Evolutionary conservation across 2,113 vertebrate genomes (phyloP).

Genomic region (Phalacrocorax brasilianus): DNA sequence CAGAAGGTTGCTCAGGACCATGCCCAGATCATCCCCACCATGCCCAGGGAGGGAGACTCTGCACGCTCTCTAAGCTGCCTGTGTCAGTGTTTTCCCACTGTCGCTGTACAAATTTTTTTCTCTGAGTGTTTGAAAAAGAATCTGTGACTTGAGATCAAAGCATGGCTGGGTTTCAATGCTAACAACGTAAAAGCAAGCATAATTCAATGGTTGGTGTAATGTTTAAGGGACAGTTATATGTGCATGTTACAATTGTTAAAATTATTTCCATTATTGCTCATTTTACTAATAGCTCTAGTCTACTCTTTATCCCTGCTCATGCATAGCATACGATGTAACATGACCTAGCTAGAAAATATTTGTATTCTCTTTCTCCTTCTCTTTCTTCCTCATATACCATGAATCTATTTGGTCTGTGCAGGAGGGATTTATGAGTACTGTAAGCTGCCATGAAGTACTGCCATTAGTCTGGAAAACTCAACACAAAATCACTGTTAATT

Average conservation of each 20-base stretch:
- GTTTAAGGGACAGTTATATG: background rate
- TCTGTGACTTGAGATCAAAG: background rate
- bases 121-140: background rate
- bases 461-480: background rate
- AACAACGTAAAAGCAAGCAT: background rate
- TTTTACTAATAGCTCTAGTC: background rate
- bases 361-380: background rate
- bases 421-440: background rate
- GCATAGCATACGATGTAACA: background rate
- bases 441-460: background rate
- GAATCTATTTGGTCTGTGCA: background rate
- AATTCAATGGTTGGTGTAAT: background rate
- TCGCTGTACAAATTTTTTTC: background rate
- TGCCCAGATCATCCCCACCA: too few species aligned
- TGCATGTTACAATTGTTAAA: background rate
- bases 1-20: background rate
- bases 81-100: background rate
- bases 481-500: background rate
- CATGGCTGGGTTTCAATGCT: accelerated
- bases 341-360: background rate
- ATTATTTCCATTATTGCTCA: background rate
- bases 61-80: background rate
- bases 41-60: background rate
- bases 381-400: background rate
- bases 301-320: background rate